Base-by-base conservation (phyloP, 2,888 invertebrate species). In the Hyles lineata region DNA sequence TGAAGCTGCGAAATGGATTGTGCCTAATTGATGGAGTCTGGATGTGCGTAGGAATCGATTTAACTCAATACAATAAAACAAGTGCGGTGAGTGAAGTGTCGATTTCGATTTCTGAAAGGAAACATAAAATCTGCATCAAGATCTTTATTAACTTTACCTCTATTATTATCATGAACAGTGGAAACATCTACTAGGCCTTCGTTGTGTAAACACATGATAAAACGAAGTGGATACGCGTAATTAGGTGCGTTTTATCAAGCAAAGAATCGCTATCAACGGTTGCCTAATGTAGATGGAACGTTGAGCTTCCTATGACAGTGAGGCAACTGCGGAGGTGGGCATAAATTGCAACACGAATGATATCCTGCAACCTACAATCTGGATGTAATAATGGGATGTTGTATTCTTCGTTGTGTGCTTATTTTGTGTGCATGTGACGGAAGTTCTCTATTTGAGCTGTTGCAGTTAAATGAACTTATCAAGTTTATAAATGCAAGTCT, bases 221-320 rank as follows among this genome's bases (percentile, higher is more conserved):
- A 77, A 77, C 76, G 73, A 75, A 80, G 76, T 77, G 78, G 77
- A 77, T 73, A 80, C 78, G 78, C 78, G 78, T 82, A 83, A 84
- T 85, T 83, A 80, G 71, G 75, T 71, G 76, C 43, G n/a, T 25
- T 19, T 77, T 84, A 87, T 89, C 83, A 84, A 78, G 70, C 74
- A 75, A 81, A 86, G 82, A 85, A 86, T 87, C 81, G 83, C 75
- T 79, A 88, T 82, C 82, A 85, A 80, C 73, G 75, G 81, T 90
- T 85, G 79, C 80, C 76, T 80, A 80, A 85, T 70, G 43, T 59
- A 76, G 72, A 76, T 76, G 21, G 58, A 75, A 77, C 74, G 67
- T 74, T 70, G 75, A 73, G 79, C 79, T 85, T 88, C 87, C 86
- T 83, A 83, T 83, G 78, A 74, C 72, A 74, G 72, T 85, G 82